Percentiles rank a stretch among this genome's conserved stretches.
Evolutionary conservation across 2,113 vertebrate species (phyloP).

Genomic region (Bettongia penicillata): DNA sequence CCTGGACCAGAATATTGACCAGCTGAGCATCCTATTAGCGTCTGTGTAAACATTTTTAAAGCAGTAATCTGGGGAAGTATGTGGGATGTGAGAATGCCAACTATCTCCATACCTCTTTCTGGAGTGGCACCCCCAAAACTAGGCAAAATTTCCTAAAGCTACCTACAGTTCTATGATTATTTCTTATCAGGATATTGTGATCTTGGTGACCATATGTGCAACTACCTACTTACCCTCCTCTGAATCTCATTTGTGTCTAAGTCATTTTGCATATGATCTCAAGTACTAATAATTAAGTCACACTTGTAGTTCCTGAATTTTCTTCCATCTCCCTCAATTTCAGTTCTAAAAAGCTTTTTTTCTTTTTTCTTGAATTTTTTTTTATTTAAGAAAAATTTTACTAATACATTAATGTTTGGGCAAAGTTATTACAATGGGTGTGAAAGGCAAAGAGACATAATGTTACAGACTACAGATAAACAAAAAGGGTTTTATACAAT

Average conservation of each 20-base stretch:
- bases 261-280: neutral
- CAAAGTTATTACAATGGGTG: constrained; percentile 81
- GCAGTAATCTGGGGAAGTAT: neutral
- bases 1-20: neutral
- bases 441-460: constrained; percentile 80
- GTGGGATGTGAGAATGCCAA: too few relatives aligned
- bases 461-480: constrained; percentile 75
- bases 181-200: too few relatives aligned
- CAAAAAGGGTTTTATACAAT: constrained; percentile 78
- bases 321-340: neutral
- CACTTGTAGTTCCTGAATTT: neutral
- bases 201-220: neutral
- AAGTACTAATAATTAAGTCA: neutral
- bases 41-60: neutral
- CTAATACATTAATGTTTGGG: constrained; percentile 80
- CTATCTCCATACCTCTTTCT: too few relatives aligned
- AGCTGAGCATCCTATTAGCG: neutral
- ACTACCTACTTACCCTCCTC: too few relatives aligned
- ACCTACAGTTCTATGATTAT: too few relatives aligned
- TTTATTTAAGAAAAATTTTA: constrained; percentile 86
- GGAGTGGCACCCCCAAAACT: too few relatives aligned
- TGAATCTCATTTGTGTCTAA: neutral
- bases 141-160: too few relatives aligned
- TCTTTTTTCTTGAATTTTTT: too few relatives aligned
- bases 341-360: neutral